These are phyloP conservation scores for Rynchops niger DNA, from an alignment of 2,113 vertebrate species.

Conservation along the genomic window DNA sequence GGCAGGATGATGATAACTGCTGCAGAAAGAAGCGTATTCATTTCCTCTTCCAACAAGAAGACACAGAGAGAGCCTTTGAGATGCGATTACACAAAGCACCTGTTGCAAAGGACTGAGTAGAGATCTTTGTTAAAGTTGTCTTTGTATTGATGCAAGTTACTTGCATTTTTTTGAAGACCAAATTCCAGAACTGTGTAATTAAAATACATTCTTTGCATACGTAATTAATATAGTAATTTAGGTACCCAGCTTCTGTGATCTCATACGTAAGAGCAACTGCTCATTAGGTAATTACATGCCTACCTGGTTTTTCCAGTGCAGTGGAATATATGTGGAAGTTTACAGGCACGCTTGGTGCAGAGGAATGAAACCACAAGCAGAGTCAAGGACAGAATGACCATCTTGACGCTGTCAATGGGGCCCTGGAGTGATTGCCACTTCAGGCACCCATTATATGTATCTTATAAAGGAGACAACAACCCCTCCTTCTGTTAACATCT, in stretches of 20 bases:
- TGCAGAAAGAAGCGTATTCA: neutral
- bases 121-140: neutral
- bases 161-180: neutral
- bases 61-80: neutral
- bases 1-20: neutral
- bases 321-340: neutral
- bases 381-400: neutral
- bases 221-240: neutral
- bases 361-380: conserved; percentile 10
- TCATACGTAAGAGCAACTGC: neutral
- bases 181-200: neutral
- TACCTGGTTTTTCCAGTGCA: conserved; percentile 33
- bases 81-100: neutral
- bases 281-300: conserved; percentile 3
- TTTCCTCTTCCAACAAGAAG: neutral
- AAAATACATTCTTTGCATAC: neutral
- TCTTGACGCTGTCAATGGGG: neutral
- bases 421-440: neutral
- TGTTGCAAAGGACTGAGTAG: neutral
- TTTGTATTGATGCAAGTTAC: neutral
- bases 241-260: neutral
- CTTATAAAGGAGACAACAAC: neutral
- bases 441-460: neutral
- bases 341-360: neutral
- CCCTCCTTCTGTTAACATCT: neutral